Conservation (phyloP, 2,888 invertebrate species). For the Xiphydria camelus region DNA sequence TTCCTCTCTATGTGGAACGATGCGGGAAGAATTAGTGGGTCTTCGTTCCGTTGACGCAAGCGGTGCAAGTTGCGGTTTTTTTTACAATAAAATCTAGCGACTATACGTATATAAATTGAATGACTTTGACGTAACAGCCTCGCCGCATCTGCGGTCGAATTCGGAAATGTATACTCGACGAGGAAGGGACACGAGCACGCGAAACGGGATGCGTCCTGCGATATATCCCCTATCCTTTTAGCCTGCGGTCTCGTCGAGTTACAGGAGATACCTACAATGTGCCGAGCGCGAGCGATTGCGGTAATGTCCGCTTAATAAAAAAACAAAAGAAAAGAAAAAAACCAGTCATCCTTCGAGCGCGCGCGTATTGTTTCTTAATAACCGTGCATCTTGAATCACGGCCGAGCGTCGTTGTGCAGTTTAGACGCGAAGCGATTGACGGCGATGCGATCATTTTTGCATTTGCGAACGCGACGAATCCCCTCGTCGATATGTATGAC, state of each 20-base stretch:
- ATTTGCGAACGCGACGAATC: constrained; percentile 13
- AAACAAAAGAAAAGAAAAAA: constrained; percentile 20
- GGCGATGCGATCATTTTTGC: constrained; percentile 23
- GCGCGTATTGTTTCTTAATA: constrained; percentile 34
- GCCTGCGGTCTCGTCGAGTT: constrained; percentile 21
- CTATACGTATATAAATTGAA: no score
- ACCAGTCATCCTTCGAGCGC: constrained; percentile 38
- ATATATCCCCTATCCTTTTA: constrained; percentile 21
- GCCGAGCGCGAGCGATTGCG: constrained; percentile 13
- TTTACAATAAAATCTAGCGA: no score
- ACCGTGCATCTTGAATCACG: constrained; percentile 27
- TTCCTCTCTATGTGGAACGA: no score
- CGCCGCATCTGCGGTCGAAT: no score
- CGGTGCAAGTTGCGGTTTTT: no score
- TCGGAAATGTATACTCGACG: no score
- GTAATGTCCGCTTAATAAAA: constrained; percentile 17
- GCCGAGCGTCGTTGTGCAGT: not conserved
- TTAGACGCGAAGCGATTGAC: no score
- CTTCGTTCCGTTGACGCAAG: no score
- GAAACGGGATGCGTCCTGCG: constrained; percentile 10
- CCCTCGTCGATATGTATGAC: constrained; percentile 5
- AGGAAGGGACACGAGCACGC: no score
- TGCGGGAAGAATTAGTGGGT: no score
- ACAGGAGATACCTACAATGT: not conserved
- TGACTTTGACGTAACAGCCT: no score